Evolutionary conservation across 2,113 vertebrate genomes (phyloP), one percentile per base, ranked within the genome.

Genomic region (Myotis yumanensis): DNA sequence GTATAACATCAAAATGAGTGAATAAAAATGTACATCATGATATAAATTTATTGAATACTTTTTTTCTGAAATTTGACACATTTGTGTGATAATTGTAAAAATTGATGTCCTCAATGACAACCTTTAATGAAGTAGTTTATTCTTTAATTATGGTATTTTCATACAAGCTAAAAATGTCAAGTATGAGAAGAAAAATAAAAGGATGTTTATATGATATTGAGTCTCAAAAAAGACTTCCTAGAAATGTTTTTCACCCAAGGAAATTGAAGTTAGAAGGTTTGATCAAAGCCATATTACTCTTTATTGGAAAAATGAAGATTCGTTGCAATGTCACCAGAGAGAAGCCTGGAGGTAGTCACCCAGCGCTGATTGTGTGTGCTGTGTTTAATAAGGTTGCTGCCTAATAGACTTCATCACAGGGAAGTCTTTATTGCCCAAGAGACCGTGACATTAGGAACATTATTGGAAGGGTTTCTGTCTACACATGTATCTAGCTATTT

Each of bases 341-440:
- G 62, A 95, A 76, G n/a, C 1, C 57, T 76, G 20, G 32, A 86
- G 25, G 69, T 83, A 92, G 92, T 94, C 96, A 96, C 95, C 92
- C 92, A 68, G 35, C 91, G 90, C 82, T 95, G 95, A 97, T 84
- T 92, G 82, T 69, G 23, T 94, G 77, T 85, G 88, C 77, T 40
- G 3, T 59, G 54, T 93, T 93, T 96, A 96, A 96, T 96, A 95
- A 96, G 82, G 93, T 91, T 96, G 90, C 69, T 96, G 92, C 85
- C 95, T 96, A 93, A 96, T 94, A 75, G 95, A 95, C 77, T 97
- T 96, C 80, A 83, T 93, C 89, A 83, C 75, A 76, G 86, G 30
- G 15, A 94, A 90, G 73, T 84, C 54, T 93, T 97, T 96, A 96
- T 95, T 95, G 90, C 82, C 79, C 88, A 90, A 82, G 96, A 95